Evolutionary conservation across 2,888 invertebrate species (phyloP).

Genomic region (Gymnoscelis rufifasciata): DNA sequence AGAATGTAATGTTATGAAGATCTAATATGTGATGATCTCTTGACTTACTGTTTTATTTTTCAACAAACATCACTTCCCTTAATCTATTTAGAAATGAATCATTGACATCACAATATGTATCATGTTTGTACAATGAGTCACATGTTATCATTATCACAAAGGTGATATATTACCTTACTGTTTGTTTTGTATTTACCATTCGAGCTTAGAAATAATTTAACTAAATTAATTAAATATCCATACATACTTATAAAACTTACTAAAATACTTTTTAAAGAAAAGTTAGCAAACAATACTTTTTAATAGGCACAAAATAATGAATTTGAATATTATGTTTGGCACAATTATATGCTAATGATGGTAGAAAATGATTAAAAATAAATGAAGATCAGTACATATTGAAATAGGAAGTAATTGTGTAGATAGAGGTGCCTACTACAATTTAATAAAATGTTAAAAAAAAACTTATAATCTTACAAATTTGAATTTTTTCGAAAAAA

Average conservation of each 20-base stretch:
- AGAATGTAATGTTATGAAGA: neutral
- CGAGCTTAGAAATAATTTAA: neutral
- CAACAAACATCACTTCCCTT: constrained; percentile 10
- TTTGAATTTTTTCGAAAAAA: no score
- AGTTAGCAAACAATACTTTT: neutral
- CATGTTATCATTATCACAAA: constrained; percentile 2
- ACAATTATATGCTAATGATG: no score
- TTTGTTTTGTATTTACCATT: neutral
- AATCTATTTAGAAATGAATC: constrained; percentile 24
- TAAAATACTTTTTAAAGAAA: neutral
- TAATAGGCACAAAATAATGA: constrained; percentile 17
- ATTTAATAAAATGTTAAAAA: no score
- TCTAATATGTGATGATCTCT: constrained; percentile 10
- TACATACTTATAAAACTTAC: no score
- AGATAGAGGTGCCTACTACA: no score
- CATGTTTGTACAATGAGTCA: constrained; percentile 26
- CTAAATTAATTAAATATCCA: no score
- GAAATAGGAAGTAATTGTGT: no score
- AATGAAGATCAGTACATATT: no score
- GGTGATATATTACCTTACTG: neutral
- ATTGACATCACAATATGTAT: constrained; percentile 24
- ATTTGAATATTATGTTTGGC: constrained; percentile 38
- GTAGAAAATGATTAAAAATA: constrained; percentile 20
- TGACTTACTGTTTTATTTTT: constrained; percentile 8
- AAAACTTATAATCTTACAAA: no score